Base-by-base conservation (phyloP, 2,113 vertebrate species). In the Thinocorus orbignyianus region DNA sequence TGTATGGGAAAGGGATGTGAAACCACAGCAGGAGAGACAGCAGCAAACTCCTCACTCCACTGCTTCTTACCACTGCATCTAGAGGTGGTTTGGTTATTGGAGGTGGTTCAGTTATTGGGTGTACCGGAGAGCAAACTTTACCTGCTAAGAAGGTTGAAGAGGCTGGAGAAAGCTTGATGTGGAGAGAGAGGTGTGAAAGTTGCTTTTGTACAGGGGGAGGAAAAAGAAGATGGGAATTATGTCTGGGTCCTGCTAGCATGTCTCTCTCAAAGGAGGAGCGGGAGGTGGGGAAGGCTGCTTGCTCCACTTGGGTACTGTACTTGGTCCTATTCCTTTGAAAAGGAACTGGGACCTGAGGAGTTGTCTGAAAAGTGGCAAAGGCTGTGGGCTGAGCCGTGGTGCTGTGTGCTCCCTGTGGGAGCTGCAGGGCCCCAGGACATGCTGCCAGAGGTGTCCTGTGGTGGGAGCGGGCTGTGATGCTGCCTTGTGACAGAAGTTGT, bases 391-490 rank as follows among this genome's bases (percentile, higher is more conserved):
- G 39, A 49, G 46, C 14, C 31, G 28, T 12, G n/a, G n/a, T 28
- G 54, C 71, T 76, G 54, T 1, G 1, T 41, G 69, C 22, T 82
- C 48, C 0, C 1, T 1, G 3, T 7, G 35, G 55, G 26, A 76
- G 23, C 48, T 0, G 4, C 26, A 28, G 48, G 35, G 55, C n/a
- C n/a, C n/a, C 1, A 0, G 22, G 23, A 26, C 51, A 17, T 0
- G 5, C 19, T 58, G 58, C 66, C 12, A 11, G 35, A 31, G 37
- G 33, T 24, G 41, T 11, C 24, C 10, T 13, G 39, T 35, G 31
- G 23, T 44, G 26, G 35, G 31, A 71, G 31, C 1, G 0, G n/a
- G 35, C 54, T 49, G 76, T 28, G 57, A 18, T 18, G 25, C 51
- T 31, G 57, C 51, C 28, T 18, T 15, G 44, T 39, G 37, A 31